A percentile compares a stretch with the other conserved stretches of the same genome.
Evolutionary conservation across 1,140 invertebrate genomes (phyloP).

Genomic region (Plectrocnemia conspersa): DNA sequence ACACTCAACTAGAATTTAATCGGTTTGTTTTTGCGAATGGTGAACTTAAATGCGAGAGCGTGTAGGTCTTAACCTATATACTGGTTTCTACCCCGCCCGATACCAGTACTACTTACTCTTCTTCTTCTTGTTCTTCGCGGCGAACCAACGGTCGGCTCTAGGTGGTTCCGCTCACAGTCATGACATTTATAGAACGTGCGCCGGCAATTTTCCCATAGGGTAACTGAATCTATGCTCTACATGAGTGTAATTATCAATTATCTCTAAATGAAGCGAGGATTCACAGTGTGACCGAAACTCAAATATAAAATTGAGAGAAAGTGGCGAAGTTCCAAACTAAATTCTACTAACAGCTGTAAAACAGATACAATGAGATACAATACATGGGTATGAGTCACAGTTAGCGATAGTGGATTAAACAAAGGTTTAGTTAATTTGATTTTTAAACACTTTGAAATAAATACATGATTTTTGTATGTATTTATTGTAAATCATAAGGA

Average conservation of each 20-base stretch:
- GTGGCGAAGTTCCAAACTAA: too few species aligned
- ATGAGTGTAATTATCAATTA: too few species aligned
- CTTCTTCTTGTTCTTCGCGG: too few species aligned
- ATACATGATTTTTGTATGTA: not conserved
- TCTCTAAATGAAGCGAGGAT: too few species aligned
- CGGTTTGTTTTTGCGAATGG: conserved; percentile 25
- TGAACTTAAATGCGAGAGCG: conserved; percentile 13
- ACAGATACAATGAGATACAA: too few species aligned
- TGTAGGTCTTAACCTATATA: conserved; percentile 28
- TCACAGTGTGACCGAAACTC: too few species aligned
- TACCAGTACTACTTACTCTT: not conserved
- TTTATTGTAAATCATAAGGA: not conserved
- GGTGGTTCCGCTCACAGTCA: conserved; percentile 16
- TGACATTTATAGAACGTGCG: conserved; percentile 29
- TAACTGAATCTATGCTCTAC: too few species aligned
- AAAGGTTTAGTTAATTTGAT: not conserved
- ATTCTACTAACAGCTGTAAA: too few species aligned
- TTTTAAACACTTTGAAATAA: not conserved
- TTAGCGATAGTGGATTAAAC: too few species aligned
- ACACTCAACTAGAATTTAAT: conserved; percentile 33
- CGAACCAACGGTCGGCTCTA: too few species aligned
- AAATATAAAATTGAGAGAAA: too few species aligned
- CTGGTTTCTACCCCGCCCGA: not conserved
- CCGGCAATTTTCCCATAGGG: conserved; percentile 29
- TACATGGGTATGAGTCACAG: too few species aligned